Percentiles rank a stretch among this genome's conserved stretches.
Evolutionary conservation across 2,888 invertebrate genomes (phyloP).

Genomic region (Coelopa pilipes): DNA sequence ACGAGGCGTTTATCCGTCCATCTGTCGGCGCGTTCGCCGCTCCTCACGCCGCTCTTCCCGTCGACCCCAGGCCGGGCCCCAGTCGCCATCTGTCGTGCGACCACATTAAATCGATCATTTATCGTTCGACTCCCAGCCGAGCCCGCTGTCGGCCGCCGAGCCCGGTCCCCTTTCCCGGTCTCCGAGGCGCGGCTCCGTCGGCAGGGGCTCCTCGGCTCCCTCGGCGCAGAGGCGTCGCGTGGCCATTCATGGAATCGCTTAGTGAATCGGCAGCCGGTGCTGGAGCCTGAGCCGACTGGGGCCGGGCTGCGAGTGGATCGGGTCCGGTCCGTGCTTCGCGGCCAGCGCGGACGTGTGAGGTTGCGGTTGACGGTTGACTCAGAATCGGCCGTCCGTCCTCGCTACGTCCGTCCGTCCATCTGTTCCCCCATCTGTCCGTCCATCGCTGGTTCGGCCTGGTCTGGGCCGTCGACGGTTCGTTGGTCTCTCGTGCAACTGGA

Average conservation of each 20-base stretch:
- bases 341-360: not conserved
- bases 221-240: no score
- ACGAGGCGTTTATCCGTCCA: not conserved
- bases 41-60: not conserved
- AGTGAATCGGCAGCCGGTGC: not conserved
- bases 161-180: no score
- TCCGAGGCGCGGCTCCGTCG: no score
- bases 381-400: no score
- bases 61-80: not conserved
- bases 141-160: no score
- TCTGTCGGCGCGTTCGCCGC: not conserved
- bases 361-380: not conserved
- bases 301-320: no score
- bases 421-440: no score
- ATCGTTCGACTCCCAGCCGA: slow-evolving; percentile 6
- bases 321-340: not conserved
- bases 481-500: not conserved
- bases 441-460: not conserved
- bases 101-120: slow-evolving; percentile 32
- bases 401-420: no score
- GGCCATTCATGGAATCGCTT: slow-evolving; percentile 12
- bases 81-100: not conserved
- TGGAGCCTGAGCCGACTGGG: no score
- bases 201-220: no score
- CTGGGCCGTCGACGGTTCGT: not conserved